A percentile compares a stretch with the other conserved stretches of the same genome.
These are phyloP conservation scores for Entomobrya multifasciata DNA, from an alignment of 2,888 invertebrate species.

Conservation along the genomic window DNA sequence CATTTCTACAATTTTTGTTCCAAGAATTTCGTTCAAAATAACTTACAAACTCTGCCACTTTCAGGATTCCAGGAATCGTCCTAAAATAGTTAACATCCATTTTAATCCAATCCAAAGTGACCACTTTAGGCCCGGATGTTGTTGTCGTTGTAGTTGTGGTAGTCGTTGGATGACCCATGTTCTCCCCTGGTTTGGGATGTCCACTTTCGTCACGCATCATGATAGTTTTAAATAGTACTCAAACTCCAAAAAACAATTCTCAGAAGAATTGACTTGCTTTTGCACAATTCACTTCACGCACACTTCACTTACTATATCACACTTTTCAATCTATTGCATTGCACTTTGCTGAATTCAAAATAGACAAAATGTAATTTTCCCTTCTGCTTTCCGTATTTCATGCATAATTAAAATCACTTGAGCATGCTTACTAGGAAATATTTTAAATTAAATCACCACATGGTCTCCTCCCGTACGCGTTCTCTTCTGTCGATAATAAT, in stretches of 20 bases:
- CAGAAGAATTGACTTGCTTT: neutral
- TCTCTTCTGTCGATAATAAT: constrained; percentile 53
- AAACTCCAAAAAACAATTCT: neutral
- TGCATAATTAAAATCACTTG: constrained; percentile 12
- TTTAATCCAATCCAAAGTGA: constrained; percentile 86
- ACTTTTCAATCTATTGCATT: neutral
- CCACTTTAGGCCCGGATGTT: constrained; percentile 80
- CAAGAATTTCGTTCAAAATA: too few species aligned
- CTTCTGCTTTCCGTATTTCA: neutral
- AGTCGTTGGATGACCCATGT: constrained; percentile 76
- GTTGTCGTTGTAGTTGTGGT: constrained; percentile 80
- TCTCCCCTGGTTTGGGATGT: constrained; percentile 61
- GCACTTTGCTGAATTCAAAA: too few species aligned
- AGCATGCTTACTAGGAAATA: neutral
- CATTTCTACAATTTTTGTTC: too few species aligned
- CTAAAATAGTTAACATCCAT: constrained; percentile 90
- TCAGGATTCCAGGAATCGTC: constrained; percentile 90
- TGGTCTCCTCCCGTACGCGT: too few species aligned
- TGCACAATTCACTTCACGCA: neutral
- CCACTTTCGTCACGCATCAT: constrained; percentile 69
- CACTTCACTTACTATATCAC: neutral
- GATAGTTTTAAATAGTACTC: neutral
- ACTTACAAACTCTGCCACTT: constrained; percentile 91
- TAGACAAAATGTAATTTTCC: too few species aligned
- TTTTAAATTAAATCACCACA: constrained; percentile 55